A percentile compares a stretch with the other conserved stretches of the same genome.
These are phyloP conservation scores for Mola mola DNA, from an alignment of 2,113 vertebrate genomes.

Conservation along the genomic window DNA sequence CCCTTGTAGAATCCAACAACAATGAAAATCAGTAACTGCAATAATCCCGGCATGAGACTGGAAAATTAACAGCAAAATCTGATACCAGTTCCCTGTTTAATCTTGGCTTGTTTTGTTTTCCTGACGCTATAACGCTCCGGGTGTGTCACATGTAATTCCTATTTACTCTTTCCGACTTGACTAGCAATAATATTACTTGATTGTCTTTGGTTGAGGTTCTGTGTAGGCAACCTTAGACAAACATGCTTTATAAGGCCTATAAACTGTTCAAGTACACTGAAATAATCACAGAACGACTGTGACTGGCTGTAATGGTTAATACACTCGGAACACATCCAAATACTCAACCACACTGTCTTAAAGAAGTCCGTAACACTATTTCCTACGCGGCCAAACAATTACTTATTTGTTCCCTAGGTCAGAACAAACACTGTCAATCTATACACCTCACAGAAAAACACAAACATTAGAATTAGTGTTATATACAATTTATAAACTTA, in stretches of 20 bases:
- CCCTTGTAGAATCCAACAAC: constrained; percentile 1
- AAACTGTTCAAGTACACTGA: constrained; percentile 54
- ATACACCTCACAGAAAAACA: constrained; percentile 39
- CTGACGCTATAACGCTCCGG: not conserved
- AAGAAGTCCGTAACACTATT: constrained; percentile 28
- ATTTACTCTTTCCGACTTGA: constrained; percentile 3
- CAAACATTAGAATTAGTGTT: constrained; percentile 29
- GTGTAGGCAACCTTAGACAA: constrained; percentile 47
- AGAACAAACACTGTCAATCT: constrained; percentile 24
- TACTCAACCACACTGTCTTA: constrained; percentile 24
- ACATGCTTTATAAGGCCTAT: constrained; percentile 54
- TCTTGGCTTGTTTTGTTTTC: constrained; percentile 19
- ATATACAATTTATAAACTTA: constrained; percentile 35
- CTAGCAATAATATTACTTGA: constrained; percentile 24
- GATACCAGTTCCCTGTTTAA: constrained; percentile 38
- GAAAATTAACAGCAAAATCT: constrained; percentile 42
- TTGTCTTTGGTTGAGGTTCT: constrained; percentile 70
- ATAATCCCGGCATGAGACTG: constrained; percentile 25
- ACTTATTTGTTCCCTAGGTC: constrained; percentile 23
- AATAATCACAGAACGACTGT: constrained; percentile 35
- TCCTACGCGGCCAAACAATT: constrained; percentile 5
- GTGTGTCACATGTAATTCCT: not conserved
- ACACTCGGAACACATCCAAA: constrained; percentile 12
- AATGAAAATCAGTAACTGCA: constrained; percentile 29
- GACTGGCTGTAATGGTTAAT: constrained; percentile 15